These are phyloP conservation scores for Erpetoichthys calabaricus DNA, from an alignment of 2,797 vertebrate genomes.

Conservation along the genomic window DNA sequence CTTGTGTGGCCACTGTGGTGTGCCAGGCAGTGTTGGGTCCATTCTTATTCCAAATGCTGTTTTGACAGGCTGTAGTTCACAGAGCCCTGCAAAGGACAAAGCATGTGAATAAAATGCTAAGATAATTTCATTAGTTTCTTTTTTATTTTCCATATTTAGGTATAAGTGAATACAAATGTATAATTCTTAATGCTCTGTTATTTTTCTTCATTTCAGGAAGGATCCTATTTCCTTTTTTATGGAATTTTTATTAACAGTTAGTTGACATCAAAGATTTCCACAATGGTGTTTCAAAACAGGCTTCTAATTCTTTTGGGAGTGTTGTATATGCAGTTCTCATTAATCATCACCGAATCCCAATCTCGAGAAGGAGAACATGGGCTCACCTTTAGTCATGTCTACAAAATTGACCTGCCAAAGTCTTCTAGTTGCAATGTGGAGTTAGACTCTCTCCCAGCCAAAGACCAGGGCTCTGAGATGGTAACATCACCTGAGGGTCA, in stretches of 20 bases:
- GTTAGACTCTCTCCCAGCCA: constrained; percentile 29
- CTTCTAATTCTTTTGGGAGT: constrained; percentile 33
- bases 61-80: too few relatives aligned
- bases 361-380: constrained; percentile 40
- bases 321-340: constrained; percentile 31
- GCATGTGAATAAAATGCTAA: too few relatives aligned
- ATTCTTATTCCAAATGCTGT: too few relatives aligned
- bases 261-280: constrained; percentile 35
- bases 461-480: constrained; percentile 30
- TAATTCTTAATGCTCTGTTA: neutral
- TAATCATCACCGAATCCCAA: constrained; percentile 23
- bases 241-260: constrained; percentile 10
- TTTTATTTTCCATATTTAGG: too few relatives aligned
- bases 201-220: constrained; percentile 16
- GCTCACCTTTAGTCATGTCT: constrained; percentile 72
- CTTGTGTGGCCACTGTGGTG: too few relatives aligned
- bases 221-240: constrained; percentile 13
- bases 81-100: too few relatives aligned
- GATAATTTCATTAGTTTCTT: too few relatives aligned
- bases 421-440: constrained; percentile 50
- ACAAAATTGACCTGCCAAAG: constrained; percentile 56
- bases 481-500: constrained; percentile 20
- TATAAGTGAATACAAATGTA: too few relatives aligned
- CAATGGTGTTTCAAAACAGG: constrained; percentile 29
- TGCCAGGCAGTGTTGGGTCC: too few relatives aligned